These are phyloP conservation scores for Gymnocypris eckloni DNA, from an alignment of 2,797 vertebrate species.

Conservation along the genomic window DNA sequence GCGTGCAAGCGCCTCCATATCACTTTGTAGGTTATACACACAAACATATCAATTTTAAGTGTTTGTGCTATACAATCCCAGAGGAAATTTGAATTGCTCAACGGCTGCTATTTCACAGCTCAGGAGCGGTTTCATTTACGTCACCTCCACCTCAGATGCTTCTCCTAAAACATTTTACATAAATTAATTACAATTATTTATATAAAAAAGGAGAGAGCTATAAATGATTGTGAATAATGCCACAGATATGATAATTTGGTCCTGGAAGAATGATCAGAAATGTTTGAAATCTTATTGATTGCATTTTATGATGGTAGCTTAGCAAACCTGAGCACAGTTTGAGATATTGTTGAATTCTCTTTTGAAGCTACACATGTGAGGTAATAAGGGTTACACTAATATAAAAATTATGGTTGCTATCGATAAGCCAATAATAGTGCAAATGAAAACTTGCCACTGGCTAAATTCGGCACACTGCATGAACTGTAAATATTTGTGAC, in stretches of 20 bases:
- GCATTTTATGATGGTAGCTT: background rate
- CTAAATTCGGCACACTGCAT: too few species aligned
- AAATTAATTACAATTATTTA: background rate
- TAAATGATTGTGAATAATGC: background rate
- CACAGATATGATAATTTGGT: background rate
- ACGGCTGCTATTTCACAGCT: background rate
- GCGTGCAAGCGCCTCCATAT: background rate
- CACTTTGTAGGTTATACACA: conserved; percentile 12
- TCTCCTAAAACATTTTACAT: background rate
- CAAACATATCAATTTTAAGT: conserved; percentile 12
- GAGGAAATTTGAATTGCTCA: background rate
- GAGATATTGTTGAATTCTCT: background rate
- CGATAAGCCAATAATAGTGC: background rate
- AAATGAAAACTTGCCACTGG: background rate
- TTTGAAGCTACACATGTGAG: background rate
- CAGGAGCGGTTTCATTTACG: background rate
- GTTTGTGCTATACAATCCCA: background rate
- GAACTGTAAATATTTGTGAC: too few species aligned
- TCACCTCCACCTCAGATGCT: background rate
- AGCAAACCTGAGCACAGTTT: background rate
- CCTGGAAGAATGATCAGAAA: background rate
- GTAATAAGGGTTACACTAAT: background rate
- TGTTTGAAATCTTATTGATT: background rate
- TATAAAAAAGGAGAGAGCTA: too few species aligned
- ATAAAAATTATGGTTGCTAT: background rate